A percentile compares a stretch with the other conserved stretches of the same genome.
Conservation (phyloP, 2,113 vertebrate genomes). For the Stigmatopora nigra region DNA sequence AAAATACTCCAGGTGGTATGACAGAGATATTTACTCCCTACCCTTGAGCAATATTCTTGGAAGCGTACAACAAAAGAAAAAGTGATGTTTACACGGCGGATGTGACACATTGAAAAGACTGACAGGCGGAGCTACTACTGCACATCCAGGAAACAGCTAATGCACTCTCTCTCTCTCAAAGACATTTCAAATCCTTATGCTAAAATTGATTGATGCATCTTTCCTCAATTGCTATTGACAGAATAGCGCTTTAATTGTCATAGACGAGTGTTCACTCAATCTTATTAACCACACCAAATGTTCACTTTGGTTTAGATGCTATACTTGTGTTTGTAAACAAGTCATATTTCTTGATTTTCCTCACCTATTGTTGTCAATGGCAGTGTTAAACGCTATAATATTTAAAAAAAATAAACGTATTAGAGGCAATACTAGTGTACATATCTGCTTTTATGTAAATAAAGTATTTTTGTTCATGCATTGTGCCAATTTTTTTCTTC, state of each 20-base stretch:
- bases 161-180: neutral
- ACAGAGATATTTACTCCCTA: constrained; percentile 31
- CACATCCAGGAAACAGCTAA: neutral
- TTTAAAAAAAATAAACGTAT: too few species aligned
- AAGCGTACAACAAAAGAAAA: constrained; percentile 17
- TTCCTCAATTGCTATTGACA: neutral
- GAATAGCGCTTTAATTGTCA: constrained; percentile 1
- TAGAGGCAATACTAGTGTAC: too few species aligned
- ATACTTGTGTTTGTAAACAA: neutral
- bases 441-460: too few species aligned
- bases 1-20: constrained; percentile 40
- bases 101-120: constrained; percentile 13
- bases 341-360: neutral
- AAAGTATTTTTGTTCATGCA: too few species aligned
- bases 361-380: neutral
- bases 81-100: constrained; percentile 10
- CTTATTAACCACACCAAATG: neutral
- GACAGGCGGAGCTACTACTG: constrained; percentile 1
- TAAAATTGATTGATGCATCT: constrained; percentile 3
- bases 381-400: too few species aligned
- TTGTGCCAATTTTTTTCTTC: too few species aligned
- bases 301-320: neutral
- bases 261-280: neutral
- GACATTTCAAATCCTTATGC: constrained; percentile 4
- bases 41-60: constrained; percentile 22